Evolutionary conservation across 30 jellyfish, hydroid and myxozoan species (phyloP).

Genomic region (Aurelia sp.): DNA sequence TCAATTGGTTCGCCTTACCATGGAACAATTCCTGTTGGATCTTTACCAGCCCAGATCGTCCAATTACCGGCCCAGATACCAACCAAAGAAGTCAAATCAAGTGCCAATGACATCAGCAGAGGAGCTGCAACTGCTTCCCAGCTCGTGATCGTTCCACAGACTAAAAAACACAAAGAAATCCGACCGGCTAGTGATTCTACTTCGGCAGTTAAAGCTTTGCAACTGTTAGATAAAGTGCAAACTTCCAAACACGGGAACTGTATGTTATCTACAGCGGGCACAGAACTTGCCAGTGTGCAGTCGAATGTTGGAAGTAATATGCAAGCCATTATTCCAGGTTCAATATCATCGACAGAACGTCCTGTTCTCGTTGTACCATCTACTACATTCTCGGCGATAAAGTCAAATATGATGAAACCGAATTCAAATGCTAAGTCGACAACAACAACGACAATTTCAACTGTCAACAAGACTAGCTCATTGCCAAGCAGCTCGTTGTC

Average conservation of each 20-base stretch:
- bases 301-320: background rate
- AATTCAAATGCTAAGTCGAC: too few species aligned
- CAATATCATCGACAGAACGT: too few species aligned
- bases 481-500: too few species aligned
- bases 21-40: conserved; percentile 14
- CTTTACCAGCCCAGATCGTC: conserved; percentile 57
- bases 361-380: too few species aligned
- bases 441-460: too few species aligned
- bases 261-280: background rate
- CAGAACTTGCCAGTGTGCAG: background rate
- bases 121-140: conserved; percentile 59
- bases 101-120: conserved; percentile 35
- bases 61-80: conserved; percentile 66
- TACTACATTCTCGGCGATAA: too few species aligned
- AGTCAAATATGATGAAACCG: too few species aligned
- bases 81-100: conserved; percentile 22
- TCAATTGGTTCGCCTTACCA: conserved; percentile 24
- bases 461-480: too few species aligned
- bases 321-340: too few species aligned
- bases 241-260: background rate
- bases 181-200: conserved; percentile 59
- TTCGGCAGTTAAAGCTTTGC: conserved; percentile 49
- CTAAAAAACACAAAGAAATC: conserved; percentile 27
- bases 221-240: conserved; percentile 18
- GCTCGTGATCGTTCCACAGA: conserved; percentile 52